Evolutionary conservation across 2,888 invertebrate genomes (phyloP).

Genomic region (Oasisia sp.): DNA sequence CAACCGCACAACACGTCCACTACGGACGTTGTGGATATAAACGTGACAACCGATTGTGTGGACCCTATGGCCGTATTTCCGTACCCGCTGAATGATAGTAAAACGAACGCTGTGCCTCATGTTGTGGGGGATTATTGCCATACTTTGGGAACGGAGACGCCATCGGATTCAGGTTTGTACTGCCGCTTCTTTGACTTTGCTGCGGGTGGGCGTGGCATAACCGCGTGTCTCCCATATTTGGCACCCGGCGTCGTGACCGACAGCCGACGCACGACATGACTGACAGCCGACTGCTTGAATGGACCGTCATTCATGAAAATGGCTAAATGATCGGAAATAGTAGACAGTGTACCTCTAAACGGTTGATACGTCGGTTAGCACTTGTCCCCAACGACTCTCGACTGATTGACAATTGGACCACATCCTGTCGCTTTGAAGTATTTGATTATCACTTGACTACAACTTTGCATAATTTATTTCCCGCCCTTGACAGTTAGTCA

Average conservation of each 20-base stretch:
- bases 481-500: background rate
- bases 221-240: constrained; percentile 4
- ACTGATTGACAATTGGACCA: background rate
- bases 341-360: background rate
- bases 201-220: background rate
- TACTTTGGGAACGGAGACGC: constrained; percentile 82
- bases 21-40: constrained; percentile 31
- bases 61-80: constrained; percentile 58
- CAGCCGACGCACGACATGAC: background rate
- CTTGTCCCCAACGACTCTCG: background rate
- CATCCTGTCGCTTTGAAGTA: background rate
- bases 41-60: constrained; percentile 49
- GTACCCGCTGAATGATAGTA: constrained; percentile 46
- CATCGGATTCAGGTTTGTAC: constrained; percentile 83
- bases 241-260: background rate
- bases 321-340: background rate
- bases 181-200: background rate
- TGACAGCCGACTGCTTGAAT: constrained; percentile 1
- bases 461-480: constrained; percentile 5
- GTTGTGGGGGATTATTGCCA: background rate
- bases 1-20: background rate
- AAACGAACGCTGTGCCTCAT: background rate
- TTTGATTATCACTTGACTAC: constrained; percentile 7
- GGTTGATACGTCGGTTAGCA: background rate
- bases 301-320: constrained; percentile 13